Evolutionary conservation across 2,113 vertebrate genomes (phyloP).

Genomic region (Sinocyclocheilus anophthalmus): DNA sequence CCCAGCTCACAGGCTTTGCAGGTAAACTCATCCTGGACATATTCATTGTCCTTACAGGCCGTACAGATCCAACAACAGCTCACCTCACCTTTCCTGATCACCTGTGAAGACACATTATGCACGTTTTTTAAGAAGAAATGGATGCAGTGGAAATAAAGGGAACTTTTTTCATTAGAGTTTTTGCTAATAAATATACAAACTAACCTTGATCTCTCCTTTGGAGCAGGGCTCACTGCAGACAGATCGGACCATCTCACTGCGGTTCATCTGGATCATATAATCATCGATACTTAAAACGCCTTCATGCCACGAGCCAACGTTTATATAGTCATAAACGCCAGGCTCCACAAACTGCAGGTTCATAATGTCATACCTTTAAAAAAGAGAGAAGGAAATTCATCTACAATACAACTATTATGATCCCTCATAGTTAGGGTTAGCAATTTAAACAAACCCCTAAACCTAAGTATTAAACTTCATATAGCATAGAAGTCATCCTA

Average conservation of each 20-base stretch:
- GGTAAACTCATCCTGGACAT: slow-evolving; percentile 95
- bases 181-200: neutral
- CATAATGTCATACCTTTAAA: slow-evolving; percentile 94
- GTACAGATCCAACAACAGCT: slow-evolving; percentile 99
- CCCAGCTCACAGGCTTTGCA: slow-evolving; percentile 97
- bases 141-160: neutral
- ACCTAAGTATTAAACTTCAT: neutral
- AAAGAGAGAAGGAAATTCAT: slow-evolving; percentile 15
- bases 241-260: slow-evolving; percentile 89
- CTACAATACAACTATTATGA: slow-evolving; percentile 6
- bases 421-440: neutral
- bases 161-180: neutral
- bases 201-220: slow-evolving; percentile 94
- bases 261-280: slow-evolving; percentile 90
- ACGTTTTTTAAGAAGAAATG: neutral
- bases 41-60: slow-evolving; percentile 94
- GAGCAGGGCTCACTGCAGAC: slow-evolving; percentile 97
- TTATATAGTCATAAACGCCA: slow-evolving; percentile 89
- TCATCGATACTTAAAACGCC: slow-evolving; percentile 89
- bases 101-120: slow-evolving; percentile 71
- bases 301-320: slow-evolving; percentile 94
- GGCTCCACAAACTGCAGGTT: slow-evolving; percentile 88
- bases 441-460: neutral
- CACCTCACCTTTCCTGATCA: slow-evolving; percentile 97
- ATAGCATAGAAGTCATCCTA: too few relatives aligned